phyloP scores from a whole-genome alignment of 2,888 invertebrate species.

The Scelioninae gen. 1 region DNA sequence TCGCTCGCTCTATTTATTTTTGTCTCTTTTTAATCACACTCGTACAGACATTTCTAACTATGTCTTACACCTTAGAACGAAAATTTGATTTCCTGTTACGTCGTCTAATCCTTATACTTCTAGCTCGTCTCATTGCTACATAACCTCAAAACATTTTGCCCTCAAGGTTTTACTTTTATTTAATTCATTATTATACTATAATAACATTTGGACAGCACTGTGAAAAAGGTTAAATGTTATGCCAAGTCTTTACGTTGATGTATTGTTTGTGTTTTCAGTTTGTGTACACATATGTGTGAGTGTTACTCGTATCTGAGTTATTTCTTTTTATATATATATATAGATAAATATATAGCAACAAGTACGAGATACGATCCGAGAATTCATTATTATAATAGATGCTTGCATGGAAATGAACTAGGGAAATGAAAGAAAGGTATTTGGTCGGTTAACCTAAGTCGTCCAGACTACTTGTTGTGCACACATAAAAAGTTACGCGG shows the following conservation, averaged over 20 bases:
- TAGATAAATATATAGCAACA: slow-evolving; percentile 60
- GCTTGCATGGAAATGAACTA: slow-evolving; percentile 50
- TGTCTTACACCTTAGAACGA: slow-evolving; percentile 74
- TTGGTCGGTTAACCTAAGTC: too few relatives aligned
- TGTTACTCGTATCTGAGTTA: too few relatives aligned
- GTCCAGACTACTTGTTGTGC: too few relatives aligned
- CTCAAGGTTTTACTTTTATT: slow-evolving; percentile 40
- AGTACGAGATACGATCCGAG: slow-evolving; percentile 62
- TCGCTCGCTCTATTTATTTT: slow-evolving; percentile 7
- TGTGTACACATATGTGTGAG: slow-evolving; percentile 63
- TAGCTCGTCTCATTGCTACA: slow-evolving; percentile 40
- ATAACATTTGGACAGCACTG: slow-evolving; percentile 69
- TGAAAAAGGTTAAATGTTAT: slow-evolving; percentile 53
- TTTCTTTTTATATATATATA: too few relatives aligned
- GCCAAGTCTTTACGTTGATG: slow-evolving; percentile 59
- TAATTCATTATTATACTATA: slow-evolving; percentile 49
- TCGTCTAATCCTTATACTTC: slow-evolving; percentile 73
- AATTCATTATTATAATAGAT: slow-evolving; percentile 37
- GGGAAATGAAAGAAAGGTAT: slow-evolving; percentile 14
- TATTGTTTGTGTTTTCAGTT: slow-evolving; percentile 61
- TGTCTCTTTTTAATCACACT: slow-evolving; percentile 36
- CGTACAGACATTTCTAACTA: slow-evolving; percentile 56
- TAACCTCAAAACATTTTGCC: too few relatives aligned
- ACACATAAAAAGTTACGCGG: too few relatives aligned
- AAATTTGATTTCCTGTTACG: slow-evolving; percentile 80